phyloP scores from a whole-genome alignment of 2,888 invertebrate genomes.

The Syrphus vitripennis region DNA sequence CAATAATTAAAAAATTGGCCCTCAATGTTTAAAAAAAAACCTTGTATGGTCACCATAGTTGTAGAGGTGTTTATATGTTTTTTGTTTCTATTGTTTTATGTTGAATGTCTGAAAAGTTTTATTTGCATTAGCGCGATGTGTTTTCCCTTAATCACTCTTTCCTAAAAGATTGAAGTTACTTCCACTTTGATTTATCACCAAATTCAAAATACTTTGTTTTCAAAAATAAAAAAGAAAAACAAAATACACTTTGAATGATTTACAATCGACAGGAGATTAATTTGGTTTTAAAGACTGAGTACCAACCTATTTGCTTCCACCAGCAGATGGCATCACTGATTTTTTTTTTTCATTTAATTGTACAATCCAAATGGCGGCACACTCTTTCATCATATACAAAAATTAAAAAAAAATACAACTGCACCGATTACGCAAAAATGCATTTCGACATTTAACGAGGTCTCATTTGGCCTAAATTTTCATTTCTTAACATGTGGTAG shows the following conservation, averaged over 20 bases:
- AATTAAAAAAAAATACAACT: background rate
- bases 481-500: constrained; percentile 16
- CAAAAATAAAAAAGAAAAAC: background rate
- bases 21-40: background rate
- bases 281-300: background rate
- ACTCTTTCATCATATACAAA: constrained; percentile 18
- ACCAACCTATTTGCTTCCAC: background rate
- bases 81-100: background rate
- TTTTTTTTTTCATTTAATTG: background rate
- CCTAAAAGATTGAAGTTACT: constrained; percentile 8
- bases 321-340: background rate
- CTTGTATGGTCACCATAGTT: background rate
- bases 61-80: too few relatives aligned
- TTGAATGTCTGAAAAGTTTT: background rate
- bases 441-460: constrained; percentile 30
- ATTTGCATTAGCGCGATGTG: constrained; percentile 55
- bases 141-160: constrained; percentile 6
- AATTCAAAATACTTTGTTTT: constrained; percentile 28
- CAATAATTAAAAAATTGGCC: too few relatives aligned
- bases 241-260: constrained; percentile 18
- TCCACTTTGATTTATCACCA: constrained; percentile 48
- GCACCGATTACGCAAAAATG: constrained; percentile 34
- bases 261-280: constrained; percentile 43
- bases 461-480: constrained; percentile 44
- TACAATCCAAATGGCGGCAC: background rate